Base-by-base conservation (phyloP, 2,888 invertebrate genomes). In the Drosophila differens region DNA sequence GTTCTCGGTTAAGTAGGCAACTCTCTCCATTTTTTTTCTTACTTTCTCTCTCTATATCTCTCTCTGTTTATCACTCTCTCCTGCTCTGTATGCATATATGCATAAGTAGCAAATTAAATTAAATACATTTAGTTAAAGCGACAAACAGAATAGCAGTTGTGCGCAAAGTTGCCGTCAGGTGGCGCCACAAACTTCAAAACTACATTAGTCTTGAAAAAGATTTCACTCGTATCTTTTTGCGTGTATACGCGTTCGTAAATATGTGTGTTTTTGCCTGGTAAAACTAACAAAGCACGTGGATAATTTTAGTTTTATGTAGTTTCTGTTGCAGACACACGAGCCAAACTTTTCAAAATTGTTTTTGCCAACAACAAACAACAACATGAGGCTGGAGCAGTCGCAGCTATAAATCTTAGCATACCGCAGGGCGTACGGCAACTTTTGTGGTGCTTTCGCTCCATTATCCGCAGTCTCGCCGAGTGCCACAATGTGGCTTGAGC, bases 341-440 rank as follows among this genome's bases (percentile, higher is more conserved):
- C 70, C 72, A 86, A 89, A 89, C 72, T 86, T 89, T 86, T 79
- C 76, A 81, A 76, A 86, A 89, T 75, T 81, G 87, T 86, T 89
- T 86, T 79, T 76, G 71, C 81, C 74, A 79, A 81, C 76, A 76
- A 76, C 70, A 71, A 70, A 55, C 67, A 55, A 54, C 69, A 81
- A 58, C 69, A 69, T 61, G 63, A 75, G 47, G 60, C 67, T 73
- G 81, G 76, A 83, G 69, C 79, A 77, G 81, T 81, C 74, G 81
- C 83, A 76, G 76, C 89, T 86, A 86, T 86, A 86, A 86, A 89
- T 86, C 85, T 86, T 84, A 82, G 79, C 84, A 84, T 86, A 89
- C 89, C 83, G 81, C 86, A 84, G 82, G 82, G 82, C 84, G 76
- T 82, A 76, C 59, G 73, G 77, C 66, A 84, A 84, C 71, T 86